Conservation (phyloP, 2,113 vertebrate genomes). For the Brachirus orientalis region DNA sequence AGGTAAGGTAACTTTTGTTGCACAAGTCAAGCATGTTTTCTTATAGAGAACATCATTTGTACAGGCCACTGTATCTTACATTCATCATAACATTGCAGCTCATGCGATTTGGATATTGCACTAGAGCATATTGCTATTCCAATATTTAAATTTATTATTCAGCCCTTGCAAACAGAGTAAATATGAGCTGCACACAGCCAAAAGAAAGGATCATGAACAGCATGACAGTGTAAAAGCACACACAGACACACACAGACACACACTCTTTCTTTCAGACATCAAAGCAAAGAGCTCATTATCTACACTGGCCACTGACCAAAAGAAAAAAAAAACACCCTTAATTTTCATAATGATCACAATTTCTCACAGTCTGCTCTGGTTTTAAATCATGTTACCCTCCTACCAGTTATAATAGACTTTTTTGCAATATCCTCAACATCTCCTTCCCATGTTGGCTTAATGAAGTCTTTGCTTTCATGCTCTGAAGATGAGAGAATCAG, state of each 20-base stretch:
- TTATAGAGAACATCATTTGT: no score
- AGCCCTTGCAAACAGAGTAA: background rate
- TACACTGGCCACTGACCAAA: slow-evolving; percentile 33
- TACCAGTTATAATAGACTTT: slow-evolving; percentile 5
- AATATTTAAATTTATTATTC: background rate
- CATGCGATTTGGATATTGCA: no score
- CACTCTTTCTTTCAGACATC: slow-evolving; percentile 39
- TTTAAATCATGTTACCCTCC: slow-evolving; percentile 10
- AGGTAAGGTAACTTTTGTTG: no score
- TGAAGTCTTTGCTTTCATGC: slow-evolving; percentile 40
- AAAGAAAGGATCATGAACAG: background rate
- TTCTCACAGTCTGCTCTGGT: slow-evolving; percentile 1
- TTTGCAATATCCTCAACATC: slow-evolving; percentile 12
- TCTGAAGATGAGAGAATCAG: slow-evolving; percentile 43
- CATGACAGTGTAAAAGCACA: slow-evolving; percentile 6
- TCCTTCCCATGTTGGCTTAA: slow-evolving; percentile 13
- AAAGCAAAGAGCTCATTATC: slow-evolving; percentile 60
- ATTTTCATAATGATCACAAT: slow-evolving; percentile 10
- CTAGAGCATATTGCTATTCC: background rate
- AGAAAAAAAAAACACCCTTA: slow-evolving; percentile 15
- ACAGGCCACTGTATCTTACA: no score
- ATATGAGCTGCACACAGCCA: slow-evolving; percentile 15
- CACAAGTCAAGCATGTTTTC: no score
- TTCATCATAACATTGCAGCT: no score
- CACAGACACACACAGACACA: slow-evolving; percentile 14